Percentiles rank a stretch among this genome's conserved stretches.
phyloP scores from a whole-genome alignment of 53 echinoderm and acorn worm species.

The Echinometra lucunter region DNA sequence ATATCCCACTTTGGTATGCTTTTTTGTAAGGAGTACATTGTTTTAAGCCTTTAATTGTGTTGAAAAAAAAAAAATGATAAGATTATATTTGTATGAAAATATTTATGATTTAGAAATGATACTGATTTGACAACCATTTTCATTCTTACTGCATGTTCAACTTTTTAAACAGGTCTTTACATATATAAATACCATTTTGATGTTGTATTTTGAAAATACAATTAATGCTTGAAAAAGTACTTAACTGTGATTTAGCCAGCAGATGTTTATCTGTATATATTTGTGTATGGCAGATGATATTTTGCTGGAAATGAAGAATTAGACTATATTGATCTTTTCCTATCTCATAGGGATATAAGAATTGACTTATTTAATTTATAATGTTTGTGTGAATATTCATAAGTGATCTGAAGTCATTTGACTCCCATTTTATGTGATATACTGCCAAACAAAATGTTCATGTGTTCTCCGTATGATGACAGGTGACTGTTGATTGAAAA shows the following conservation, averaged over 20 bases:
- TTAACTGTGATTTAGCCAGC: conserved; percentile 3
- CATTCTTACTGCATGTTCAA: not conserved
- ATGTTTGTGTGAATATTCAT: not conserved
- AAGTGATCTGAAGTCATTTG: not conserved
- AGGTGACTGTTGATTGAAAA: not conserved
- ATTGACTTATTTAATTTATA: conserved; percentile 3
- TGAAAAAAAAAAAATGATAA: not conserved
- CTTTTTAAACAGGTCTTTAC: conserved; percentile 46
- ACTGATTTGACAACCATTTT: not conserved
- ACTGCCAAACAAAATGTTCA: conserved; percentile 9
- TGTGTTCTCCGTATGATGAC: not conserved
- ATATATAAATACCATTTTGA: not conserved
- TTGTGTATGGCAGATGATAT: not conserved
- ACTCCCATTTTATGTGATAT: not conserved
- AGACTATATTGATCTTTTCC: conserved; percentile 21
- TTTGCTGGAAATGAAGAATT: not conserved
- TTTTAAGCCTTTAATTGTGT: not conserved
- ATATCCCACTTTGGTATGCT: not conserved
- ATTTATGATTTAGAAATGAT: not conserved
- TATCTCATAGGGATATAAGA: not conserved
- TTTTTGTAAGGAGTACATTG: not conserved
- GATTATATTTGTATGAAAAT: not conserved
- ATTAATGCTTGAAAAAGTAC: conserved; percentile 14
- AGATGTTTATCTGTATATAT: not conserved
- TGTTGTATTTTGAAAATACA: conserved; percentile 58